Evolutionary conservation across 2,888 invertebrate genomes (phyloP), one percentile per base, ranked within the genome.

Genomic region (Mystacides longicornis): DNA sequence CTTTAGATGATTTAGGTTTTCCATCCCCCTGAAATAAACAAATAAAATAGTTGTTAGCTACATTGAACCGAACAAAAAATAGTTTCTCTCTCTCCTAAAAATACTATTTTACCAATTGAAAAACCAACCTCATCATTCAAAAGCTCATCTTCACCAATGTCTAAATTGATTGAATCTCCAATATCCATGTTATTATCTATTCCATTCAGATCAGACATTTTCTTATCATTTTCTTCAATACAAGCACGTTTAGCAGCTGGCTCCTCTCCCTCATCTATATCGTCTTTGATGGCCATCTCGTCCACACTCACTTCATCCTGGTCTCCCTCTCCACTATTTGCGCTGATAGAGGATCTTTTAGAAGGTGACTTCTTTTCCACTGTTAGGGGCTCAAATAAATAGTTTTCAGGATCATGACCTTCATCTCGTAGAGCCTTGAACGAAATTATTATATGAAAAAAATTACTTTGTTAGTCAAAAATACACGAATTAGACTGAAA

Each of bases 121-220:
- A n/a, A n/a, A n/a, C n/a, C n/a, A n/a, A n/a, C 88, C 82, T 89
- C 87, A 71, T 87, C 87, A 69, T 84, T 86, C 57, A 89, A 79
- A 58, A 89, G 76, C 73, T 89, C 89, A 69, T 89, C 89, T 71
- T 88, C 89, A 42, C 87, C 89, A 68, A 89, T 82, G 57, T 87
- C 87, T 63, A 89, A 74, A 68, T 89, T 87, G 56, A 89, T 85
- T 33, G 88, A 87, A 71, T 89, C 89, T 65, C 89, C 89, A 62
- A 84, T 85, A 67, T 87, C 87, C 62, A 78, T 80, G 57, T 81
- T 81, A 64, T 80, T 81, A 61, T 37, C 37, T 61, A 78, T 80
- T 57, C 81, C 81, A 64, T 80, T 81, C 60, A 80, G 77, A 60
- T 73, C 73, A 46, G 69, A 65, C 63, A 75, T 74, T 47, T 66